These are phyloP conservation scores for Anoplophora glabripennis DNA, from an alignment of 1,140 invertebrate species.

Conservation along the genomic window DNA sequence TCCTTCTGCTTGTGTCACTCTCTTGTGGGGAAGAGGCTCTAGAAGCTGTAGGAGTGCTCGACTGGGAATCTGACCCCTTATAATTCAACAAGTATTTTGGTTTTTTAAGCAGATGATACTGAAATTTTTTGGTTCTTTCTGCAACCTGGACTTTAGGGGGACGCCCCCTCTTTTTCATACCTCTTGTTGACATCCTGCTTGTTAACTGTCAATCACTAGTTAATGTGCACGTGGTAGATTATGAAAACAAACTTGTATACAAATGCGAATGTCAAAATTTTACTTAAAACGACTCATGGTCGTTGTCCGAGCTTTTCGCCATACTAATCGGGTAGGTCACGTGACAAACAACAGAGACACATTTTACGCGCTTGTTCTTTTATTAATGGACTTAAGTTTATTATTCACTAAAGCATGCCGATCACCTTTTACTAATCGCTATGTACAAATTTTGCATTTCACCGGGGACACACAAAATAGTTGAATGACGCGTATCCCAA, in stretches of 20 bases:
- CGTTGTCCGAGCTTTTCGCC: slow-evolving; percentile 58
- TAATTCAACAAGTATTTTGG: slow-evolving; percentile 81
- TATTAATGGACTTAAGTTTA: neutral
- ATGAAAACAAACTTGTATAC: slow-evolving; percentile 61
- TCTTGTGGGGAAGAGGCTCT: slow-evolving; percentile 71
- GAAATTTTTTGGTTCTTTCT: slow-evolving; percentile 79
- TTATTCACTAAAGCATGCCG: neutral
- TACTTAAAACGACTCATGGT: slow-evolving; percentile 56
- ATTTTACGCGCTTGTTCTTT: slow-evolving; percentile 38
- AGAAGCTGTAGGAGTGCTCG: slow-evolving; percentile 74
- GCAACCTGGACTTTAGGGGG: slow-evolving; percentile 83
- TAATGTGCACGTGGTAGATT: slow-evolving; percentile 48
- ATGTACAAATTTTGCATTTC: slow-evolving; percentile 29
- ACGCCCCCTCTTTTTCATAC: slow-evolving; percentile 80
- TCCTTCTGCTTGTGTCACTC: slow-evolving; percentile 66
- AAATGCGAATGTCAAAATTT: slow-evolving; percentile 60
- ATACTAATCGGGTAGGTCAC: slow-evolving; percentile 58
- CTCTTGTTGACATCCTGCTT: slow-evolving; percentile 74
- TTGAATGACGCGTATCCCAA: slow-evolving; percentile 60
- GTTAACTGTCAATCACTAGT: slow-evolving; percentile 46
- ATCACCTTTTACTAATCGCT: slow-evolving; percentile 1
- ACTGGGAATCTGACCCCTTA: slow-evolving; percentile 65
- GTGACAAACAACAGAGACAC: slow-evolving; percentile 54
- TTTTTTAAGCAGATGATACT: slow-evolving; percentile 85
- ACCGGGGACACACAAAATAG: slow-evolving; percentile 54